Evolutionary conservation across 2,888 invertebrate genomes (phyloP).

Genomic region (Sphecodes monilicornis): DNA sequence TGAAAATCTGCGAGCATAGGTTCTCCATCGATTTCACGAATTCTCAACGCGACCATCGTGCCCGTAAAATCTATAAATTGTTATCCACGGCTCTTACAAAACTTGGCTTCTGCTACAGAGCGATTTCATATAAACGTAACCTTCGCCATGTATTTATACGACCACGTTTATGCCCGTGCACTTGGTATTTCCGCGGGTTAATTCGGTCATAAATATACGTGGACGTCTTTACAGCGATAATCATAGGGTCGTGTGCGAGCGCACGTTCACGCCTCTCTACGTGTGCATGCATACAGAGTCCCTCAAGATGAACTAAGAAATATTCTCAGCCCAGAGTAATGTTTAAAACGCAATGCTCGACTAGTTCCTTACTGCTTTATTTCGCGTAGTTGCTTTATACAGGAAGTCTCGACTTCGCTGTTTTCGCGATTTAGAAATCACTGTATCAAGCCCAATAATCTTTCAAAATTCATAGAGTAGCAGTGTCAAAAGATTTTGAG

Average conservation of each 20-base stretch:
- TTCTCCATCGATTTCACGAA: not conserved
- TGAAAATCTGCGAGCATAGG: not conserved
- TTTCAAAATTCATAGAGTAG: not conserved
- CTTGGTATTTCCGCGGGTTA: slow-evolving; percentile 68
- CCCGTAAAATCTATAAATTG: slow-evolving; percentile 52
- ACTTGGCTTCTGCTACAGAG: slow-evolving; percentile 29
- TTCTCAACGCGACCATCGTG: not conserved
- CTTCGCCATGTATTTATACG: slow-evolving; percentile 59
- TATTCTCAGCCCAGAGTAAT: not conserved
- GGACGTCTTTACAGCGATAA: slow-evolving; percentile 63
- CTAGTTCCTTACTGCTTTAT: slow-evolving; percentile 6
- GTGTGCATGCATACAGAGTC: slow-evolving; percentile 16
- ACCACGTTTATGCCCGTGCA: slow-evolving; percentile 54
- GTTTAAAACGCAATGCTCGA: slow-evolving; percentile 19
- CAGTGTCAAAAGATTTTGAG: not conserved
- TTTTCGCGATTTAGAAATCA: slow-evolving; percentile 25
- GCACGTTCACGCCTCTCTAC: slow-evolving; percentile 11
- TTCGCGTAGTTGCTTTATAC: not conserved
- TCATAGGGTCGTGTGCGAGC: slow-evolving; percentile 31
- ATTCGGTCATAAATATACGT: slow-evolving; percentile 68
- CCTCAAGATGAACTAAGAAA: slow-evolving; percentile 11
- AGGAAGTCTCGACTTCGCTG: not conserved
- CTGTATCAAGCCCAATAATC: slow-evolving; percentile 15
- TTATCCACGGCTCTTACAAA: slow-evolving; percentile 30
- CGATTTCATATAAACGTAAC: slow-evolving; percentile 62